These are phyloP conservation scores for Hypena proboscidalis DNA, from an alignment of 2,888 invertebrate species.

Conservation along the genomic window DNA sequence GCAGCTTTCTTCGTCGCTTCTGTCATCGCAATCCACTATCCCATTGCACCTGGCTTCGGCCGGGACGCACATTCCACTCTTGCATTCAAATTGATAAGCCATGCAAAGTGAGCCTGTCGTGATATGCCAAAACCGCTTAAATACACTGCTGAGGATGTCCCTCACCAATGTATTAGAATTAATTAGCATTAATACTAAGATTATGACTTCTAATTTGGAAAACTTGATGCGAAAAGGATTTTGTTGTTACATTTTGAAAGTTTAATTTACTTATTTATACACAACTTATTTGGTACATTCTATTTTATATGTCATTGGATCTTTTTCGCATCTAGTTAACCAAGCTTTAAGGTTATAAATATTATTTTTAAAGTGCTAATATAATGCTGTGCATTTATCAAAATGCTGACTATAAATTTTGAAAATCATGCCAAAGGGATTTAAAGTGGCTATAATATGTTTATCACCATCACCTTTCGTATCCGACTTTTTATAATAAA, in stretches of 20 bases:
- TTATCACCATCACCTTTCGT: constrained; percentile 37
- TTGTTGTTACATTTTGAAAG: not conserved
- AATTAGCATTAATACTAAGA: constrained; percentile 21
- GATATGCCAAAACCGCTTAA: constrained; percentile 71
- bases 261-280: not conserved
- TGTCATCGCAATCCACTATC: constrained; percentile 80
- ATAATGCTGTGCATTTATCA: constrained; percentile 28
- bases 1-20: constrained; percentile 74
- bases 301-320: not conserved
- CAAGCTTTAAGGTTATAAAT: constrained; percentile 16
- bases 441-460: constrained; percentile 12
- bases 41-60: constrained; percentile 82
- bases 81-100: constrained; percentile 87
- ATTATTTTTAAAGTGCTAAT: constrained; percentile 21
- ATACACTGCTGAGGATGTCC: constrained; percentile 44
- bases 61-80: constrained; percentile 86
- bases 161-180: constrained; percentile 25
- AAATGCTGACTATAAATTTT: constrained; percentile 20
- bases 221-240: constrained; percentile 17
- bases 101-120: constrained; percentile 81
- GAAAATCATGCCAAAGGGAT: constrained; percentile 28
- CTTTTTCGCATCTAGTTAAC: constrained; percentile 20
- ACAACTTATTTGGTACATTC: not conserved
- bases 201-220: constrained; percentile 9
- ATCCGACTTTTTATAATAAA: constrained; percentile 4